Base-by-base conservation (phyloP, 2,888 invertebrate genomes). In the Cantharis lateralis region DNA sequence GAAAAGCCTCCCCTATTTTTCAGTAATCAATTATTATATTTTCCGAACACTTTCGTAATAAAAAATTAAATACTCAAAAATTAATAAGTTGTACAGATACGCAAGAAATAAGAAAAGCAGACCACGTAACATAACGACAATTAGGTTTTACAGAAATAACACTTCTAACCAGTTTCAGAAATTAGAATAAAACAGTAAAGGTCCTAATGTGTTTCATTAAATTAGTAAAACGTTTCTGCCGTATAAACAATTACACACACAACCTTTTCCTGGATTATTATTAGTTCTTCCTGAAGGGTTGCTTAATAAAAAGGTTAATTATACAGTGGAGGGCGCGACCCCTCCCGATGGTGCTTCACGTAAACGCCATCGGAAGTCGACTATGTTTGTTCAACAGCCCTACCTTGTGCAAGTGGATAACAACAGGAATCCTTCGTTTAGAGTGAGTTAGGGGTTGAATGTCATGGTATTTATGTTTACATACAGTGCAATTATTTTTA, bases 281-380 rank as follows among this genome's bases (percentile, higher is more conserved):
- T 85, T 85, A 84, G 84, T 85, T 85, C 85, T 83, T 84, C 85
- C 84, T 85, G 84, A 85, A 85, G 85, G 86, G 85, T 85, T 85
- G 84, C 78, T 82, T 84, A 85, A 86, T 86, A 86, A 86, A 86
- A 86, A 86, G 86, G 85, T 85, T 86, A 86, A 86, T 86, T 86
- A 85, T 86, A 85, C 82, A 83, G 83, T 82, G 81, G 80, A 79
- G 83, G 83, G 84, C 82, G 83, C 83, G 82, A 83, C 83, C 84
- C 84, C 82, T 80, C 80, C 81, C 79, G 81, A 76, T 73, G 76
- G 76, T 75, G 75, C 78, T 75, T 78, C 78, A 78, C 78, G 80
- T 78, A 78, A 78, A 77, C 76, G 76, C 81, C 81, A 80, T 80
- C 80, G 81, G 80, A 82, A 81, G 80, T 80, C 79, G 77, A 80